phyloP scores from a whole-genome alignment of 2,113 vertebrate species.

The Macquaria australasica region DNA sequence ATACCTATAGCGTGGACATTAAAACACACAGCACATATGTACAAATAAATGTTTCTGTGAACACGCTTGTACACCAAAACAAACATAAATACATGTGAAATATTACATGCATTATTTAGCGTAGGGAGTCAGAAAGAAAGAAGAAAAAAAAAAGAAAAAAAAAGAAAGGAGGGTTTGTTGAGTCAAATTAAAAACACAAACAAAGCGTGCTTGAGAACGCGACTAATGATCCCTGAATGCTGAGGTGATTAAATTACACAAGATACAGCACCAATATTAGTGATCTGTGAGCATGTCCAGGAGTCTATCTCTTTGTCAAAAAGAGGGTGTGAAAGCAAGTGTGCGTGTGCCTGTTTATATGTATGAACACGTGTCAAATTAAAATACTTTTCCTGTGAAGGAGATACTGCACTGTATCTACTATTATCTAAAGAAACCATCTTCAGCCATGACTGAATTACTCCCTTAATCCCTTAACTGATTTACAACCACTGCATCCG shows the following conservation, averaged over 20 bases:
- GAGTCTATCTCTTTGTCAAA: not conserved
- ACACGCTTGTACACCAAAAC: not conserved
- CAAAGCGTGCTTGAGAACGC: slow-evolving; percentile 24
- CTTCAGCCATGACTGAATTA: slow-evolving; percentile 40
- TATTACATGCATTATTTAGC: slow-evolving; percentile 22
- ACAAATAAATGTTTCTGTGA: slow-evolving; percentile 3
- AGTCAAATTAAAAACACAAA: slow-evolving; percentile 52
- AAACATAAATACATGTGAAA: slow-evolving; percentile 12
- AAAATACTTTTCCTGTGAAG: slow-evolving; percentile 9
- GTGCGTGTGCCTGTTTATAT: not conserved
- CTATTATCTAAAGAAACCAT: slow-evolving; percentile 41
- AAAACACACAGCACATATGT: slow-evolving; percentile 11
- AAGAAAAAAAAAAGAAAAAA: too few relatives aligned
- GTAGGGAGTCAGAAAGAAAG: not conserved
- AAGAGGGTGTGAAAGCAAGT: not conserved
- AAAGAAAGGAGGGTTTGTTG: slow-evolving; percentile 14
- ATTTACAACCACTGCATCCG: slow-evolving; percentile 46
- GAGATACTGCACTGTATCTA: slow-evolving; percentile 10
- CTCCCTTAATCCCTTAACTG: slow-evolving; percentile 48
- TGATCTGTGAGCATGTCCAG: not conserved
- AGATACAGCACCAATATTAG: slow-evolving; percentile 35
- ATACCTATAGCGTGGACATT: slow-evolving; percentile 84
- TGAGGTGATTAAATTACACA: slow-evolving; percentile 54
- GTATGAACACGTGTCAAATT: not conserved
- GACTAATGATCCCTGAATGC: slow-evolving; percentile 46